Evolutionary conservation across 2,797 vertebrate genomes (phyloP).

Genomic region (Clarias laeviceps): DNA sequence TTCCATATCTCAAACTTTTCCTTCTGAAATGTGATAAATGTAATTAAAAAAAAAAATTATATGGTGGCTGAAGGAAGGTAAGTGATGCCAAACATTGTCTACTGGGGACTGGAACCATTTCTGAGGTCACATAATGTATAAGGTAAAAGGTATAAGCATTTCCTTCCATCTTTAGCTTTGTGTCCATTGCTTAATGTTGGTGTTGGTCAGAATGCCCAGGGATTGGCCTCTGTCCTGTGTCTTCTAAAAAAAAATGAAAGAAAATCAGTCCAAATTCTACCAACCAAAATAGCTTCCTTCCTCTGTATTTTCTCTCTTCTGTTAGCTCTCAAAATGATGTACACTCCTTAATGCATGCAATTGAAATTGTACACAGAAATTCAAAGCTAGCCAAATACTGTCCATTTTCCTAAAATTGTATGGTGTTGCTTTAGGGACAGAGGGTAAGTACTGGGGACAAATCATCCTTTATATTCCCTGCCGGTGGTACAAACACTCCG

Average conservation of each 20-base stretch:
- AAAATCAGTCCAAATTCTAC: constrained; percentile 25
- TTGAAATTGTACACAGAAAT: constrained; percentile 34
- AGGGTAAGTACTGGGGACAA: constrained; percentile 53
- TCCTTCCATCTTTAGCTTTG: constrained; percentile 9
- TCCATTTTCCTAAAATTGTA: constrained; percentile 44
- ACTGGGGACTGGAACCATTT: constrained; percentile 31
- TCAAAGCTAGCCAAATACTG: constrained; percentile 32
- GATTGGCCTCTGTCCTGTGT: constrained; percentile 27
- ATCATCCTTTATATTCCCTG: constrained; percentile 33
- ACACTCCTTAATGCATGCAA: constrained; percentile 28
- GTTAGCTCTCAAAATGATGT: neutral
- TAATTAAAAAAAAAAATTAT: neutral
- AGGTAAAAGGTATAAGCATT: constrained; percentile 50
- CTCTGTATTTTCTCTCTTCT: constrained; percentile 20
- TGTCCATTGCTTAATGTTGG: constrained; percentile 16
- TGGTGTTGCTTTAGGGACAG: constrained; percentile 35
- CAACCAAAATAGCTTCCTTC: constrained; percentile 32
- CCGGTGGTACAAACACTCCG: constrained; percentile 37
- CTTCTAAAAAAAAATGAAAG: neutral
- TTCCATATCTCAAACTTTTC: constrained; percentile 61
- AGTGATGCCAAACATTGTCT: constrained; percentile 36
- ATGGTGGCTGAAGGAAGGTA: constrained; percentile 24
- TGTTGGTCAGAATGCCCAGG: constrained; percentile 20
- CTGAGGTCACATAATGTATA: constrained; percentile 4
- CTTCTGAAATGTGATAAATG: constrained; percentile 12